A percentile compares a stretch with the other conserved stretches of the same genome.
These are phyloP conservation scores for Nomada lathburiana DNA, from an alignment of 2,888 invertebrate genomes.

Conservation along the genomic window DNA sequence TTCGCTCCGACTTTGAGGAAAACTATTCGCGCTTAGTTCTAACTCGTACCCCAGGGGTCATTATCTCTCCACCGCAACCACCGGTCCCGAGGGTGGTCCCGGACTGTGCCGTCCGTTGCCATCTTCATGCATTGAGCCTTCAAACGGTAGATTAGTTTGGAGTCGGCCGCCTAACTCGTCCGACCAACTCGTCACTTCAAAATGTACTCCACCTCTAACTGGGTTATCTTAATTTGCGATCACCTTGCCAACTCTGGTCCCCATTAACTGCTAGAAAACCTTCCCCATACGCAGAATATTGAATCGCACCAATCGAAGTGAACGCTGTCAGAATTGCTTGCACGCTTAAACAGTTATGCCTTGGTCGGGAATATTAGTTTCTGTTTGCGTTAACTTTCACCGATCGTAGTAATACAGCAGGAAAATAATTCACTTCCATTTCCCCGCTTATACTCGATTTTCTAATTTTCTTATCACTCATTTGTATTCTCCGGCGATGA, in stretches of 20 bases:
- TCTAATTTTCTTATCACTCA: no score
- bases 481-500: no score
- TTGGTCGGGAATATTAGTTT: no score
- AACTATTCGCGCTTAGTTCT: slow-evolving; percentile 50
- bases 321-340: no score
- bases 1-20: slow-evolving; percentile 44
- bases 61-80: slow-evolving; percentile 55
- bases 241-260: background rate
- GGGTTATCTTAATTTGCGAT: slow-evolving; percentile 48
- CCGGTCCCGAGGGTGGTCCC: slow-evolving; percentile 39
- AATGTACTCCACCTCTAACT: background rate
- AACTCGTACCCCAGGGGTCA: slow-evolving; percentile 54
- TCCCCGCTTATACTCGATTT: no score
- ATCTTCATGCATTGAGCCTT: slow-evolving; percentile 58
- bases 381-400: no score
- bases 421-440: no score
- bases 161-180: slow-evolving; percentile 30
- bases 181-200: slow-evolving; percentile 18
- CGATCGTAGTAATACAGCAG: no score
- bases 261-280: background rate
- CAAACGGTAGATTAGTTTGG: slow-evolving; percentile 56
- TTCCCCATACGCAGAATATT: background rate
- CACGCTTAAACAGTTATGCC: no score
- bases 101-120: slow-evolving; percentile 29
- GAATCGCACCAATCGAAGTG: background rate